These are phyloP conservation scores for Napeogenes sylphis DNA, from an alignment of 2,888 invertebrate species.

Conservation along the genomic window DNA sequence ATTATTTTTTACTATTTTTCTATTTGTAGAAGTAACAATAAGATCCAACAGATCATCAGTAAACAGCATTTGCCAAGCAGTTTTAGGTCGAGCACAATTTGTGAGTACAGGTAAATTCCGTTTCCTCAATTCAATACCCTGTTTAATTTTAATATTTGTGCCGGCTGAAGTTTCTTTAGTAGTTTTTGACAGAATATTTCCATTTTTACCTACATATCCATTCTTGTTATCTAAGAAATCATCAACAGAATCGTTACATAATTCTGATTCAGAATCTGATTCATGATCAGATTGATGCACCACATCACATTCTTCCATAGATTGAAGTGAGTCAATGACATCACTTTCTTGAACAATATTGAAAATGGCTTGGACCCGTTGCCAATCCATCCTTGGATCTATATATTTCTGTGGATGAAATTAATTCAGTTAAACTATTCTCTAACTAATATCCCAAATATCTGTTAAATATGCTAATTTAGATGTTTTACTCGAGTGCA, in stretches of 20 bases:
- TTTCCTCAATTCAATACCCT: conserved; percentile 45
- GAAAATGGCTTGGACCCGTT: conserved; percentile 70
- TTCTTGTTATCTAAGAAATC: conserved; percentile 49
- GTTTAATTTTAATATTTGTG: conserved; percentile 43
- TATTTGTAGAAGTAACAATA: conserved; percentile 64
- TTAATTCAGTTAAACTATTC: conserved; percentile 70
- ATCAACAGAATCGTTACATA: conserved; percentile 46
- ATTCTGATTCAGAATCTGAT: conserved; percentile 62
- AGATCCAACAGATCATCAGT: conserved; percentile 63
- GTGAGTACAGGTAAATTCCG: conserved; percentile 39
- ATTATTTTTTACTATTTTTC: conserved; percentile 48
- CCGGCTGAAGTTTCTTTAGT: conserved; percentile 42
- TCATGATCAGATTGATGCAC: conserved; percentile 64
- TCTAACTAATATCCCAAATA: conserved; percentile 35
- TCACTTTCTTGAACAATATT: conserved; percentile 68
- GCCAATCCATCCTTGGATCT: conserved; percentile 75
- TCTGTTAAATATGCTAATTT: conserved; percentile 18
- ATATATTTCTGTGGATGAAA: conserved; percentile 73
- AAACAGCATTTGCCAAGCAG: conserved; percentile 64
- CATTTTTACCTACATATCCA: conserved; percentile 58
- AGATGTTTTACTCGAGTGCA: conserved; percentile 4
- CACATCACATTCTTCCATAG: conserved; percentile 61
- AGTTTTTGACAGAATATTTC: conserved; percentile 46
- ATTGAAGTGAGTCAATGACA: conserved; percentile 64
- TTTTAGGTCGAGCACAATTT: conserved; percentile 50